phyloP scores from a whole-genome alignment of 2,113 vertebrate genomes.

The Ameiurus melas region DNA sequence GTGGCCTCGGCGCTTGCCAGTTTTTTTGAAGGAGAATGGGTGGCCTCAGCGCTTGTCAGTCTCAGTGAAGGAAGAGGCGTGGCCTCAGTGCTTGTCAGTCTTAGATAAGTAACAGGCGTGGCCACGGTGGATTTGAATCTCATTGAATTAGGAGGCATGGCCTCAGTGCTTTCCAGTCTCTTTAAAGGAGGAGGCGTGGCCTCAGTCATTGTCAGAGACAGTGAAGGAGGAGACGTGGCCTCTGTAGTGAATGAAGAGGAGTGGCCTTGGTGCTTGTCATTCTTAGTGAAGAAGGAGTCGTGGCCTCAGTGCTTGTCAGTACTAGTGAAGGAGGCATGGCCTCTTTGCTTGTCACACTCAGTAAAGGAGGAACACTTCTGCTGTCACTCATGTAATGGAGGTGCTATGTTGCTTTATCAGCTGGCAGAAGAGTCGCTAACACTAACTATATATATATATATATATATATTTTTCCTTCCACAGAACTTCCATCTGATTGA shows the following conservation, averaged over 20 bases:
- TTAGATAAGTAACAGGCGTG: background rate
- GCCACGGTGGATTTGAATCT: background rate
- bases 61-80: background rate
- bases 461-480: background rate
- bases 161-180: background rate
- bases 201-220: background rate
- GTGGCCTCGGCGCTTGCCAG: background rate
- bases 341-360: background rate
- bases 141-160: background rate
- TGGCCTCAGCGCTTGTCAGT: background rate
- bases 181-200: background rate
- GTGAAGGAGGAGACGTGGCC: background rate
- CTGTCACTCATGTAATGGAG: background rate
- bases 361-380: background rate
- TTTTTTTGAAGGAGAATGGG: background rate
- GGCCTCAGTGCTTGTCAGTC: background rate
- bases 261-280: background rate
- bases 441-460: background rate
- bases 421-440: background rate
- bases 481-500: constrained; percentile 99
- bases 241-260: background rate
- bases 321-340: background rate
- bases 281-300: background rate
- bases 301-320: too few species aligned
- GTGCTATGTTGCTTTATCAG: background rate